Evolutionary conservation across 2,888 invertebrate species (phyloP), one percentile per base, ranked within the genome.

Genomic region (Hydraecia micacea): DNA sequence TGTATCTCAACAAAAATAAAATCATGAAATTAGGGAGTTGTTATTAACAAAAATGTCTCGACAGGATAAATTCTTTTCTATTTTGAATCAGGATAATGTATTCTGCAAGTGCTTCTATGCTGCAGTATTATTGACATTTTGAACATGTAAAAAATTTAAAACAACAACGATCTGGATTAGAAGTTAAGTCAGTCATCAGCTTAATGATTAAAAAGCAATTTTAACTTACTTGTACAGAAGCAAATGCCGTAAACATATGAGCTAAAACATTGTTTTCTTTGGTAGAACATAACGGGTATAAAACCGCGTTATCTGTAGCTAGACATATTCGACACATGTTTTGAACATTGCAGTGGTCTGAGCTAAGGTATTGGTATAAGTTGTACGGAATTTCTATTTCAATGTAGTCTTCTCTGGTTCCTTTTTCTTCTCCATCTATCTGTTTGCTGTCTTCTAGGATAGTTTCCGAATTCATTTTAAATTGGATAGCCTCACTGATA

Each of bases 241-340:
- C 93, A 42, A 96, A 85, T n/a, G 93, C 83, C 49, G 91, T 89
- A 87, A 94, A 93, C 93, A 96, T 96, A 79, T 94, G 91, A 36
- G 90, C 87, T 49, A 95, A 81, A 88, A 93, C 73, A 82, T 90
- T 90, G 73, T 92, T 88, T 74, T 94, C 92, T 79, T 93, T 88
- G n/a, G 90, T 90, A 65, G 92, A 89, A 77, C 94, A 86, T 72
- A 95, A 81, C 4, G 96, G 93, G 86, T 92, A 91, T 91, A 97
- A 92, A 32, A 92, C 88, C 7, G 88, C 85, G 70, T 87, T 92
- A 60, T 90, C 92, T 81, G 91, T 93, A 86, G 88, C 84, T 62
- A 97, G 90, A 90, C 97, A 97, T 84, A 97, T 94, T 78, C 97
- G 93, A 86, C 97, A 97, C 73, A 97, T 88, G 83, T 93, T 95